phyloP scores from a whole-genome alignment of 2,113 vertebrate genomes.

The Myodes glareolus region DNA sequence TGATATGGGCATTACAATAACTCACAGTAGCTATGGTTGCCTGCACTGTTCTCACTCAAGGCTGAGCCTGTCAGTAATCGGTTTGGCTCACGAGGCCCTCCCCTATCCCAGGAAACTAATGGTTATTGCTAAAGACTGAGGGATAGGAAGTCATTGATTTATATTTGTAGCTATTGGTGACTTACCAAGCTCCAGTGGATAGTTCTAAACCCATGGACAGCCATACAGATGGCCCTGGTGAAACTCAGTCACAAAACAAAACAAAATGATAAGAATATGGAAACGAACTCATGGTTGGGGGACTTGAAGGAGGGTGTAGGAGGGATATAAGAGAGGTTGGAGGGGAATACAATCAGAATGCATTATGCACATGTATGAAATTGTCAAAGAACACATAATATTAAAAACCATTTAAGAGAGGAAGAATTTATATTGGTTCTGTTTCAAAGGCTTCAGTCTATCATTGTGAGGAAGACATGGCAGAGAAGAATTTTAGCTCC shows the following conservation, averaged over 20 bases:
- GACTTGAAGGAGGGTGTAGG: too few relatives aligned
- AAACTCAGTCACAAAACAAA: background rate
- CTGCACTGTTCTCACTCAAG: background rate
- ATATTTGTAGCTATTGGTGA: background rate
- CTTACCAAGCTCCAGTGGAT: too few relatives aligned
- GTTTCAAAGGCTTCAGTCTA: background rate
- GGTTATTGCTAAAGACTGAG: background rate
- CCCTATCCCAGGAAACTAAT: background rate
- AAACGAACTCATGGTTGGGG: background rate
- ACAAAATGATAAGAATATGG: background rate
- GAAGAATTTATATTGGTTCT: background rate
- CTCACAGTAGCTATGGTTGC: background rate
- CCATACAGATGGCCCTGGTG: background rate
- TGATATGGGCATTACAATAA: background rate
- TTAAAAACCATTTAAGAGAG: background rate
- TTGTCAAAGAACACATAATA: too few relatives aligned
- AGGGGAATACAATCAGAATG: too few relatives aligned
- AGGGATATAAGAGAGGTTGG: too few relatives aligned
- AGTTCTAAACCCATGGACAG: background rate
- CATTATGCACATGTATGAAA: background rate
- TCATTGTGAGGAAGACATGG: background rate
- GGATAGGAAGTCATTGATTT: background rate
- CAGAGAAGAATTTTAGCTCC: background rate
- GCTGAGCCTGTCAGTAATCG: background rate
- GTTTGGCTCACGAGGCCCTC: background rate